Evolutionary conservation across 2,888 invertebrate genomes (phyloP).

Genomic region (Lysandra coridon): DNA sequence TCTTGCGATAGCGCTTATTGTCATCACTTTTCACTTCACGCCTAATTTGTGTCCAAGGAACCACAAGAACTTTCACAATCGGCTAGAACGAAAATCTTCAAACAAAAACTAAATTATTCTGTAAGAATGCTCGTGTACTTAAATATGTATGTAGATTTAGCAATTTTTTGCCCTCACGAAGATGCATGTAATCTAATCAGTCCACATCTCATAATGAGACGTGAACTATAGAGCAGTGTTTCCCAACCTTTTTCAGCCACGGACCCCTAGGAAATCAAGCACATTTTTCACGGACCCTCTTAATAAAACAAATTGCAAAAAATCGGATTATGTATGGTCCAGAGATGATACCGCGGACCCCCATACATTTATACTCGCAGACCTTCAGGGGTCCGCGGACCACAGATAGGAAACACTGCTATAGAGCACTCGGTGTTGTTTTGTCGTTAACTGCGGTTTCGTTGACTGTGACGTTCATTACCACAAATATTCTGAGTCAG

Average conservation of each 20-base stretch:
- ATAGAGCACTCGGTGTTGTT: neutral
- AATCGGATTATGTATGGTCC: too few species aligned
- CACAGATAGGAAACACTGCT: too few species aligned
- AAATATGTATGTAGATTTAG: slow-evolving; percentile 9
- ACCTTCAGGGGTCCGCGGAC: too few species aligned
- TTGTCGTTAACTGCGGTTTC: neutral
- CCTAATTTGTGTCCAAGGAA: slow-evolving; percentile 52
- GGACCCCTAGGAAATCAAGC: too few species aligned
- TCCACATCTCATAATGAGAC: neutral
- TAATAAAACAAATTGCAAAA: too few species aligned
- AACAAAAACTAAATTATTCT: slow-evolving; percentile 2
- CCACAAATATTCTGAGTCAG: neutral
- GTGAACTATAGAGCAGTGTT: neutral
- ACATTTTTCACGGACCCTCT: too few species aligned
- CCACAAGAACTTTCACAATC: slow-evolving; percentile 53
- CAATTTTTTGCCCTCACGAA: slow-evolving; percentile 24
- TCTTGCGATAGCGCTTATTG: slow-evolving; percentile 30
- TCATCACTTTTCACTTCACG: slow-evolving; percentile 52
- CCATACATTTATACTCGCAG: too few species aligned
- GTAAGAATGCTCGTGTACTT: neutral
- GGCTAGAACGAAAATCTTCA: slow-evolving; percentile 41
- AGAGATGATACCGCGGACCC: too few species aligned
- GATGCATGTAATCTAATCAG: slow-evolving; percentile 16
- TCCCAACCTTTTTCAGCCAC: too few species aligned
- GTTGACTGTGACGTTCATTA: neutral